A percentile compares a stretch with the other conserved stretches of the same genome.
phyloP scores from a whole-genome alignment of 2,888 invertebrate genomes.

The Drosophila nr. perissopoda region DNA sequence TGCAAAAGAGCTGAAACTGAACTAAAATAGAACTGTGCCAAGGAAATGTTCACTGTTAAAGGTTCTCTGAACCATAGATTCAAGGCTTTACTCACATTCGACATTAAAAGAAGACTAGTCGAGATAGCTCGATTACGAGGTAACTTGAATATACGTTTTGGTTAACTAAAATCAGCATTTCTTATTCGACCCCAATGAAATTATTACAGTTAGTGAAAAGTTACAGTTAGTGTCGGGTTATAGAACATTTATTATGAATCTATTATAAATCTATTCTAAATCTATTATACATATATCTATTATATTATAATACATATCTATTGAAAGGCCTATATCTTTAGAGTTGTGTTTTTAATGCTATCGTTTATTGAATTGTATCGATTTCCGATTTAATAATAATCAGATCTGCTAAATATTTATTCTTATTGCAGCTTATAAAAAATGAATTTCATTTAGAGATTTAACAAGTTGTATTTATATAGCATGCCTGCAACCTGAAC shows the following conservation, averaged over 20 bases:
- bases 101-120: neutral
- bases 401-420: too few relatives aligned
- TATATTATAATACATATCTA: neutral
- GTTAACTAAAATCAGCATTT: neutral
- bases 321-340: neutral
- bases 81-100: neutral
- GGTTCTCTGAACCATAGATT: constrained; percentile 35
- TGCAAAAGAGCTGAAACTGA: constrained; percentile 10
- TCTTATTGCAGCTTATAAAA: too few relatives aligned
- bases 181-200: neutral
- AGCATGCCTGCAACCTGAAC: neutral
- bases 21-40: constrained; percentile 45
- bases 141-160: neutral
- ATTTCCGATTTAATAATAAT: neutral
- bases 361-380: neutral
- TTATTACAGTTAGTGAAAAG: neutral
- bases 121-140: neutral
- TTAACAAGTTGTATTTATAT: neutral
- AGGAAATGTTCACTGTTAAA: constrained; percentile 32
- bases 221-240: too few relatives aligned
- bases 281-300: too few relatives aligned
- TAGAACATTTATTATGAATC: too few relatives aligned
- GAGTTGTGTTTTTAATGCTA: neutral
- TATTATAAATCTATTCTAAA: neutral
- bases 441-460: neutral